A percentile compares a stretch with the other conserved stretches of the same genome.
phyloP scores from a whole-genome alignment of 2,113 vertebrate genomes.

The Pelodiscus sinensis region DNA sequence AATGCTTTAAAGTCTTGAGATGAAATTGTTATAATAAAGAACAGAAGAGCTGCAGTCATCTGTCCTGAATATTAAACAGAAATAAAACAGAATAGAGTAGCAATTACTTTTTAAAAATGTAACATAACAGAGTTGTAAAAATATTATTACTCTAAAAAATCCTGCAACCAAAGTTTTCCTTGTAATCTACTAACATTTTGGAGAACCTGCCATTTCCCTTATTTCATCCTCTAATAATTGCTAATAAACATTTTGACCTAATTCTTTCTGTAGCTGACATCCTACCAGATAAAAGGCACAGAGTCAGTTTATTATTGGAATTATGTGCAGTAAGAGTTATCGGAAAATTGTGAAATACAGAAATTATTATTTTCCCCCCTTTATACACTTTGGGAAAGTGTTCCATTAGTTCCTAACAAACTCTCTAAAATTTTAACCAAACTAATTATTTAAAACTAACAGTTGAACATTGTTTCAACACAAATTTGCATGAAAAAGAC shows the following conservation, averaged over 20 bases:
- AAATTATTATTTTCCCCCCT: neutral
- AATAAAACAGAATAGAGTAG: neutral
- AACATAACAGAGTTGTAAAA: neutral
- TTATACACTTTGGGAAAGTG: neutral
- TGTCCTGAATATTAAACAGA: neutral
- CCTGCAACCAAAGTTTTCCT: neutral
- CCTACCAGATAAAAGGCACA: neutral
- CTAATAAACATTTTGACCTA: neutral
- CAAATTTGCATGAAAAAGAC: neutral
- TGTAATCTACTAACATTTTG: neutral
- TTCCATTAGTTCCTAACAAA: neutral
- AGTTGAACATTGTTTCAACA: neutral
- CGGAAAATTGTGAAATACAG: neutral
- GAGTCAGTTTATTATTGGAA: neutral
- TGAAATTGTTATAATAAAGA: neutral
- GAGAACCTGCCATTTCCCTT: neutral
- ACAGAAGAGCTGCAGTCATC: neutral
- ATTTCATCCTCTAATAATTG: neutral
- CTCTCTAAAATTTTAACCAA: neutral
- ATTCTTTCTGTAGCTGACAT: neutral
- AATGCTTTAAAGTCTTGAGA: neutral
- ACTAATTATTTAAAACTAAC: neutral
- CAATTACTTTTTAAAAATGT: neutral
- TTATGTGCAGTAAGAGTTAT: neutral
- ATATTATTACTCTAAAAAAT: neutral